Base-by-base conservation (phyloP, 2,113 vertebrate genomes). In the Numenius arquata region DNA sequence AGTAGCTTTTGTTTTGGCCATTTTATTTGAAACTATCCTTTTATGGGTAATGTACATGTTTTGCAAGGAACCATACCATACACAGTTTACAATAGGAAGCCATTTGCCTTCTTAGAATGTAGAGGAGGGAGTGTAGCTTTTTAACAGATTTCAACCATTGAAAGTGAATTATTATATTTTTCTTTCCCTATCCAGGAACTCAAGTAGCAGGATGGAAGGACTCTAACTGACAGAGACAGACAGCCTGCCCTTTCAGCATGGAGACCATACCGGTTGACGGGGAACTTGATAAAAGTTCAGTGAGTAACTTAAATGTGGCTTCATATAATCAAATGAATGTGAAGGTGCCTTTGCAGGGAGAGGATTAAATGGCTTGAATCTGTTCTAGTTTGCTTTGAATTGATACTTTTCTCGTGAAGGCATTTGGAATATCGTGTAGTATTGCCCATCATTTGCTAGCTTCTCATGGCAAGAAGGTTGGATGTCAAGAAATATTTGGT, bases 241-340 rank as follows among this genome's bases (percentile, higher is more conserved):
- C 61, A 66, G n/a, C 82, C 11, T 45, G 17, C 59, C 89, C 72
- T 96, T 97, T 95, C 97, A 97, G 89, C 90, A 98, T 98, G 98
- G 98, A 98, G 90, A 86, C 92, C 2, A 1, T 88, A 90, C 89
- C 73, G 2, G 55, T 75, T 93, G 98, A 98, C 30, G 96, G 94
- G 93, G 98, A 98, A 47, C 85, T 95, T 79, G 98, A 98, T 52
- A 97, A 93, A 96, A 96, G 91, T 97, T 97, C 62, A 94, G 98
- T 98, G 88, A 98, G 98, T 98, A 96, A 63, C 88, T 95, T 62
- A 70, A 87, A 62, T 50, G 25, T 45, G 53, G 15, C 20, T 53
- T 85, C n/a, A 12, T 58, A 22, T 83, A 38, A 52, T 67, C 29
- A 88, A 52, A 62, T 43, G 30, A 61, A 90, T 4, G 9, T 58